Conservation (phyloP, 92 coral and sea anemone genomes). For the Porites divaricata region DNA sequence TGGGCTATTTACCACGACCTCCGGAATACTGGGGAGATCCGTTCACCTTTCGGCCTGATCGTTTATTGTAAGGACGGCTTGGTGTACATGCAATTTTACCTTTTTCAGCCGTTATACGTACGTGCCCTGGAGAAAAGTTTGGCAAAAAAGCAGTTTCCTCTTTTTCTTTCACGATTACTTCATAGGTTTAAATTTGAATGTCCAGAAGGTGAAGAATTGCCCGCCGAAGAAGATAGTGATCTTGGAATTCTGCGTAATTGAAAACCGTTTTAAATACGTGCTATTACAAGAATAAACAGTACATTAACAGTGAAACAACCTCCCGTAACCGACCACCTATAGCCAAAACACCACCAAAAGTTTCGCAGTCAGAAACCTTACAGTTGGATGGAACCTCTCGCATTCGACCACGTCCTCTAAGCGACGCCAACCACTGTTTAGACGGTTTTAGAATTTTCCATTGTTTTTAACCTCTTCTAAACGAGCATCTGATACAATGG, state of each 20-base stretch:
- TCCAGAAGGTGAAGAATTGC: not conserved
- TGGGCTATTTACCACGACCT: slow-evolving; percentile 74
- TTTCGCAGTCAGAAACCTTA: too few relatives aligned
- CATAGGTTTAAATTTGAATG: not conserved
- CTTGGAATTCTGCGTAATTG: not conserved
- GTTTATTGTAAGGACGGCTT: not conserved
- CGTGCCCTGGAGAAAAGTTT: not conserved
- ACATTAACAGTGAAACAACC: too few relatives aligned
- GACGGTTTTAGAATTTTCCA: too few relatives aligned
- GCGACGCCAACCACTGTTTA: too few relatives aligned
- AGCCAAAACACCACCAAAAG: too few relatives aligned
- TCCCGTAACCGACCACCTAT: too few relatives aligned
- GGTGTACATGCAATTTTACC: not conserved
- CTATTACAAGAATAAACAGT: not conserved
- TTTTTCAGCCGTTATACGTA: not conserved
- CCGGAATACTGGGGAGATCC: slow-evolving; percentile 58
- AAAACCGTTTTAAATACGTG: not conserved
- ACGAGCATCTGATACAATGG: too few relatives aligned
- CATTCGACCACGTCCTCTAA: too few relatives aligned
- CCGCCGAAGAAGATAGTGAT: not conserved
- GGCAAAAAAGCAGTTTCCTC: not conserved
- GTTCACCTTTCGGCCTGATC: slow-evolving; percentile 10
- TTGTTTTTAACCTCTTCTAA: too few relatives aligned
- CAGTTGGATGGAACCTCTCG: too few relatives aligned
- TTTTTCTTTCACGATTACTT: not conserved